Base-by-base conservation (phyloP, 2,888 invertebrate genomes). In the Sphaerophoria rueppellii region DNA sequence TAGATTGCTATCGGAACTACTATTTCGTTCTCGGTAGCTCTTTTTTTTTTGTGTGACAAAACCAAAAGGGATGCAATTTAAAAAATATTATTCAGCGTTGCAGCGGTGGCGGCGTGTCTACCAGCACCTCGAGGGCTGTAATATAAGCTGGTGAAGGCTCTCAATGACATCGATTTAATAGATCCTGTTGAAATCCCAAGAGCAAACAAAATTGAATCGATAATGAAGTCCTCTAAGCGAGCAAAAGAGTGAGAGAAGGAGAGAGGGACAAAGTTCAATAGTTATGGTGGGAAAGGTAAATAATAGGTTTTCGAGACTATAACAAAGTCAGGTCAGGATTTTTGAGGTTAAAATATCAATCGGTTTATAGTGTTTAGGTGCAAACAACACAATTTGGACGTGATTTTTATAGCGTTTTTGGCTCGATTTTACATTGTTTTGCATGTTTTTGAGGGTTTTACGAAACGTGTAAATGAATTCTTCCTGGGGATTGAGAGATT, bases 281-380 rank as follows among this genome's bases (percentile, higher is more conserved):
- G 70, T 61, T 60, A 24, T 71, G 70, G 79, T 71, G 82, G 67
- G 50, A 75, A 75, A 71, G 71, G 79, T 78, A 70, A 71, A 79
- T 82, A 79, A 82, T 63, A 37, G 78, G 71, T 55, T 78, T 63
- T 37, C 50, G 7, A 63, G 54, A 24, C 40, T 40, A 43, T 9
- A 0, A 5, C 43, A 11, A 4, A 9, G 4, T 11, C 9, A 43
- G 37, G 65, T 75, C 74, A 74, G 74, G 35, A 24, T 69, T 74
- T 65, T 43, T 50, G 67, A 58, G 58, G 79, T 80, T 61, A 34
- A 60, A 61, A 48, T 70, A 24, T 40, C 11, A 43, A 52, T 24
- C n/a, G 78, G 58, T 78, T 72, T 69, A 73, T 43, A 54, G 35
- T 37, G 16, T 54, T 52, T 9, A 46, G 7, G 16, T 4, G 55